These are phyloP conservation scores for Enteromius thamalakanensis DNA, from an alignment of 2,797 vertebrate genomes.

Conservation along the genomic window DNA sequence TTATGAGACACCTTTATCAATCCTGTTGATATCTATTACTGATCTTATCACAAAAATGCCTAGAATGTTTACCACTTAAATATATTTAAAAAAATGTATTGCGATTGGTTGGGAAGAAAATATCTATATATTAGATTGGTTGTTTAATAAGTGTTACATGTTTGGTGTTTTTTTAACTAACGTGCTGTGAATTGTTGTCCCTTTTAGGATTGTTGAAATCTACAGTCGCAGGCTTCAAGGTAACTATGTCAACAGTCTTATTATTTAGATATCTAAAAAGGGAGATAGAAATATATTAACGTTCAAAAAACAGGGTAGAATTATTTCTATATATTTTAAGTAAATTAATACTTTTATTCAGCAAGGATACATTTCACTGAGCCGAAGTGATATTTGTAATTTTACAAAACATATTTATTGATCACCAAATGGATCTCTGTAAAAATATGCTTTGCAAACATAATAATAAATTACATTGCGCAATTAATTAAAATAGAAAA, in stretches of 20 bases:
- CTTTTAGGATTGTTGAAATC: conserved; percentile 85
- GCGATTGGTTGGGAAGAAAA: background rate
- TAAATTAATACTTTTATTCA: background rate
- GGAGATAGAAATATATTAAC: background rate
- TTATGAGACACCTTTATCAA: background rate
- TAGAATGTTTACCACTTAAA: background rate
- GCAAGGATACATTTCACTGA: background rate
- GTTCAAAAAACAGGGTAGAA: background rate
- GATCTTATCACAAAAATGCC: background rate
- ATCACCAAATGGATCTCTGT: background rate
- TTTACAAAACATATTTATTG: background rate
- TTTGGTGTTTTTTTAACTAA: background rate
- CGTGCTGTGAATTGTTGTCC: conserved; percentile 16
- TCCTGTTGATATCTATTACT: background rate
- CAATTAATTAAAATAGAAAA: background rate
- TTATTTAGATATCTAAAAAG: background rate
- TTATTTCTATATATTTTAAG: background rate
- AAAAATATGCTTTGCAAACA: background rate
- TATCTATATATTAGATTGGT: background rate
- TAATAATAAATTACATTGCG: background rate
- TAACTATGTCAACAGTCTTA: conserved; percentile 51
- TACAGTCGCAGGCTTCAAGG: conserved; percentile 87
- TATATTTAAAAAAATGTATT: background rate
- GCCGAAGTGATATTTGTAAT: background rate
- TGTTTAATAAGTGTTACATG: background rate